A percentile compares a stretch with the other conserved stretches of the same genome.
Evolutionary conservation across 2,888 invertebrate genomes (phyloP).

Genomic region (Limenitis camilla): DNA sequence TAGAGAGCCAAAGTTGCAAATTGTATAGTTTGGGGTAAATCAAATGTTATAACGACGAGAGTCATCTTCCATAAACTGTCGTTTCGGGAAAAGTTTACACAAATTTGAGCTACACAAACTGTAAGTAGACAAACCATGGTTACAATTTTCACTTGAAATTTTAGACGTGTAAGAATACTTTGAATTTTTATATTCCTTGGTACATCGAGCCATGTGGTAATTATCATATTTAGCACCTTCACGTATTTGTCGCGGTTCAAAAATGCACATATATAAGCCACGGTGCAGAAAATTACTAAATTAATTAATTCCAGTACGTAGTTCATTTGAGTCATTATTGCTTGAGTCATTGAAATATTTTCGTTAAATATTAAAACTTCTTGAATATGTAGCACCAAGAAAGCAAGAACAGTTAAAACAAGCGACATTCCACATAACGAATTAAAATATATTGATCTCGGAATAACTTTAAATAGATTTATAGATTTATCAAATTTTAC

Average conservation of each 20-base stretch:
- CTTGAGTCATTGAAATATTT: conserved; percentile 36
- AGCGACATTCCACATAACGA: conserved; percentile 38
- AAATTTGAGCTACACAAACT: conserved; percentile 33
- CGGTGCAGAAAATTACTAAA: conserved; percentile 33
- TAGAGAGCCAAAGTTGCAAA: conserved; percentile 43
- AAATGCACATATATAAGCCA: conserved; percentile 42
- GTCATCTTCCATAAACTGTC: conserved; percentile 49
- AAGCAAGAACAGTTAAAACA: conserved; percentile 34
- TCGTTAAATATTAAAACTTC: conserved; percentile 34
- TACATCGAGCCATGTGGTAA: conserved; percentile 33
- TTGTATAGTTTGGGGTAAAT: conserved; percentile 50
- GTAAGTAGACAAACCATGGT: conserved; percentile 29
- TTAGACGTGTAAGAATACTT: conserved; percentile 31
- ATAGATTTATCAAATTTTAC: conserved; percentile 26
- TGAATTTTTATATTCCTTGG: conserved; percentile 28
- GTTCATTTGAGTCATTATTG: conserved; percentile 47
- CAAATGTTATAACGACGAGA: conserved; percentile 42
- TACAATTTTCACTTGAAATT: conserved; percentile 34
- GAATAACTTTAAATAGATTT: conserved; percentile 30
- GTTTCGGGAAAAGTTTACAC: conserved; percentile 41
- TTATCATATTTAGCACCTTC: conserved; percentile 43
- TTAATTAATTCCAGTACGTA: conserved; percentile 45
- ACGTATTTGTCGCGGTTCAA: conserved; percentile 41
- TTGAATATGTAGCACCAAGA: conserved; percentile 39
- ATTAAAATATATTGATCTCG: conserved; percentile 48